phyloP scores from a whole-genome alignment of 2,888 invertebrate species.

The Cheilosia scutellata region DNA sequence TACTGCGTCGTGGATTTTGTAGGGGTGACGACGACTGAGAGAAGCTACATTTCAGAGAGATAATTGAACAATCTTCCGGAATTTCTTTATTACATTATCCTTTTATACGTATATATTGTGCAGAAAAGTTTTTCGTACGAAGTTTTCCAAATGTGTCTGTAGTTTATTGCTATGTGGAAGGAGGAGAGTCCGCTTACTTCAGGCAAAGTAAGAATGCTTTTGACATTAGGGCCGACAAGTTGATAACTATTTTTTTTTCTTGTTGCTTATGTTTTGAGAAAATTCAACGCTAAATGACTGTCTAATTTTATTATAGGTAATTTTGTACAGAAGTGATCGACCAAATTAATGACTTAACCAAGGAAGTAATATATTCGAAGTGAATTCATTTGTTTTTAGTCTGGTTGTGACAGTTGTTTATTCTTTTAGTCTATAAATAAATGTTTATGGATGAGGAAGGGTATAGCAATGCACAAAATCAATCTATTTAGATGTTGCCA shows the following conservation, averaged over 20 bases:
- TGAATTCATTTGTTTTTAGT: too few species aligned
- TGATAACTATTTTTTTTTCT: neutral
- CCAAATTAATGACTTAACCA: too few species aligned
- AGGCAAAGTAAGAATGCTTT: neutral
- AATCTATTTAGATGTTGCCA: too few species aligned
- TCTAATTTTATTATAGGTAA: too few species aligned
- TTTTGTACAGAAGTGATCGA: too few species aligned
- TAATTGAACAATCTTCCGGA: conserved; percentile 65
- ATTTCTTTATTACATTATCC: conserved; percentile 63
- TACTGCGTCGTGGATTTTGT: conserved; percentile 23
- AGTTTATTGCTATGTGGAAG: neutral
- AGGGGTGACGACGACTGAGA: conserved; percentile 18
- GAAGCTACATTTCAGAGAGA: conserved; percentile 42
- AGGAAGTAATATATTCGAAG: too few species aligned
- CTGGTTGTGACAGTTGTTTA: too few species aligned
- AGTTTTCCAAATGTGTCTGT: neutral
- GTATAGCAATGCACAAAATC: too few species aligned
- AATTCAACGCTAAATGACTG: neutral
- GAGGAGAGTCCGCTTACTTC: neutral
- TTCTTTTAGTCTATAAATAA: too few species aligned
- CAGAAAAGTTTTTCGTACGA: conserved; percentile 7
- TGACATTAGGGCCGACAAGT: neutral
- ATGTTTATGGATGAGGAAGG: too few species aligned
- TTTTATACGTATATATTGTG: conserved; percentile 26
- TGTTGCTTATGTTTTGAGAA: neutral